Base-by-base conservation (phyloP, 2,888 invertebrate species). In the Ectobius pallidus region DNA sequence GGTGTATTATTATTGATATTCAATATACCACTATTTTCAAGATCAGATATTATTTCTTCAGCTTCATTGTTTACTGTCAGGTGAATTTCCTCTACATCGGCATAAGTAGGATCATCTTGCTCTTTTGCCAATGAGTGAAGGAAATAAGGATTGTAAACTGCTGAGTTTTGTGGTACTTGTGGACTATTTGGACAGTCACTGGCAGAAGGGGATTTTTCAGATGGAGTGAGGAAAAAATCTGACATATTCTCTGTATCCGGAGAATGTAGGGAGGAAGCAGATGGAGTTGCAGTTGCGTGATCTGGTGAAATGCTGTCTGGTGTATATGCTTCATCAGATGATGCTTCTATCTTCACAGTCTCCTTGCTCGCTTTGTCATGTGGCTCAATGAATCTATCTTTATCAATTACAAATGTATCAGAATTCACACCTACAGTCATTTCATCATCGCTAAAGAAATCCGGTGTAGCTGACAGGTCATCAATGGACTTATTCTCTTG, bases 231-330 rank as follows among this genome's bases (percentile, higher is more conserved):
- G 30, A 71, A 71, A 39, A 63, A 71, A n/a, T 71, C 71, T 20
- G 65, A 71, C 25, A 71, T 14, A 32, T 62, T 71, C 16, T 71
- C 71, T 25, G 63, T 71, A 63, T 71, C 63, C 20, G 71, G 63
- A 7, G 71, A 63, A n/a, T n/a, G 34, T 2, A 52, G 25, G 14
- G 22, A 44, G 20, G 71, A 71, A 18, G 46, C 70, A 11, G 68
- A 46, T 22, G 68, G 32, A 14, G 32, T 30, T 25, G 20, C 42
- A 11, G 49, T 46, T 1, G 27, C 62, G 52, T 46, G 39, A 30
- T 52, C 65, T 3, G 77, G 77, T 4, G 77, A 76, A n/a, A 76
- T 71, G 71, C 77, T 77, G 44, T 76, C 77, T 11, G 76, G 75
- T 6, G 75, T 74, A 42, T 67, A 62, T 39, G 20, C 68, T 68